Evolutionary conservation across 2,888 invertebrate species (phyloP).

Genomic region (Idaea aversata): DNA sequence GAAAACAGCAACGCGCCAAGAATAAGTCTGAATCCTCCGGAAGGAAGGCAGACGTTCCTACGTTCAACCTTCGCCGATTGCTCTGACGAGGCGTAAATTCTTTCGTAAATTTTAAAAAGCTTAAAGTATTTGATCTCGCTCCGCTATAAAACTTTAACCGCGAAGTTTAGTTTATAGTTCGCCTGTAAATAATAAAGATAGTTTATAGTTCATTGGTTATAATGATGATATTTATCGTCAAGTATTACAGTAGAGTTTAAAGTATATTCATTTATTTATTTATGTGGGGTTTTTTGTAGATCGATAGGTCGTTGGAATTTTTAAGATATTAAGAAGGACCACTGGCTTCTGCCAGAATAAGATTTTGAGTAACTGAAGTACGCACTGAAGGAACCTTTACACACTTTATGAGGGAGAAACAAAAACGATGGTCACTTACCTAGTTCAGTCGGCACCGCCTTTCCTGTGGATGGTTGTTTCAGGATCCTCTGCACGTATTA

Average conservation of each 20-base stretch:
- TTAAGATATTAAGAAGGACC: too few relatives aligned
- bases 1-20: conserved; percentile 23
- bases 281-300: too few relatives aligned
- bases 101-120: conserved; percentile 76
- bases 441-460: too few relatives aligned
- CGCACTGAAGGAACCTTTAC: too few relatives aligned
- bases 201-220: background rate
- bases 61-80: conserved; percentile 11
- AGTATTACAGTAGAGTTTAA: background rate
- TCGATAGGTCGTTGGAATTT: too few relatives aligned
- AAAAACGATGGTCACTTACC: too few relatives aligned
- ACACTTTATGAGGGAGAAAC: too few relatives aligned
- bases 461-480: too few relatives aligned
- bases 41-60: conserved; percentile 16
- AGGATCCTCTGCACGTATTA: too few relatives aligned
- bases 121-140: conserved; percentile 44
- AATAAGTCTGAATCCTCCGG: conserved; percentile 14
- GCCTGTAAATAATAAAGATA: conserved; percentile 7
- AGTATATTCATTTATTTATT: too few relatives aligned
- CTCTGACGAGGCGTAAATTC: conserved; percentile 63
- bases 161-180: conserved; percentile 38
- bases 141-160: conserved; percentile 54
- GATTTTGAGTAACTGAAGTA: too few relatives aligned
- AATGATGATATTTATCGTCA: background rate
- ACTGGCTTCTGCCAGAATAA: too few relatives aligned